A percentile compares a stretch with the other conserved stretches of the same genome.
Evolutionary conservation across 2,113 vertebrate genomes (phyloP).

Genomic region (Petroica traversi): DNA sequence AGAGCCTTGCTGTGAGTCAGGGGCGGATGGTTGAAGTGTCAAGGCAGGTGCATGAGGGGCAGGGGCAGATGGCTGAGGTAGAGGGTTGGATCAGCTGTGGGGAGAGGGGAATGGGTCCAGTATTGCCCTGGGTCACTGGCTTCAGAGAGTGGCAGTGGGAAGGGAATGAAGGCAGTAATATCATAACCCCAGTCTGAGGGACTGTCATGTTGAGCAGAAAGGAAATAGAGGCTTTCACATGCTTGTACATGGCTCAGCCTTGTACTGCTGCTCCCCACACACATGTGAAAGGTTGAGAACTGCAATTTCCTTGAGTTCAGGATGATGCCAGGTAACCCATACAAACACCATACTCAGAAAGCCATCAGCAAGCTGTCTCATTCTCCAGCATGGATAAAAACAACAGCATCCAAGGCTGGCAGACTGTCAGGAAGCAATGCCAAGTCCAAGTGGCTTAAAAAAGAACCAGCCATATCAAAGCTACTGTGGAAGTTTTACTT

Average conservation of each 20-base stretch:
- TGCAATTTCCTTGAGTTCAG: neutral
- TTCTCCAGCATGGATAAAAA: constrained; percentile 29
- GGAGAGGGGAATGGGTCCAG: neutral
- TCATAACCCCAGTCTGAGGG: neutral
- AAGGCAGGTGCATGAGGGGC: neutral
- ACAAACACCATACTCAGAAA: neutral
- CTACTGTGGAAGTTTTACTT: constrained; percentile 21
- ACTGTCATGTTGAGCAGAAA: neutral
- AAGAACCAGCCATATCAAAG: constrained; percentile 33
- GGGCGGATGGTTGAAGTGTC: neutral
- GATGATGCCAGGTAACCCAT: neutral
- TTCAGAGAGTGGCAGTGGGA: neutral
- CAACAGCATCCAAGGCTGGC: constrained; percentile 24
- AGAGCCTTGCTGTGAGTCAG: neutral
- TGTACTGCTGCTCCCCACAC: neutral
- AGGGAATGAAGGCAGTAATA: neutral
- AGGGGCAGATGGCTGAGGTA: neutral
- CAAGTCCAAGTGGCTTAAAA: constrained; percentile 44
- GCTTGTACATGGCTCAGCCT: neutral
- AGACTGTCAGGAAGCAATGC: constrained; percentile 9
- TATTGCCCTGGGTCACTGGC: neutral
- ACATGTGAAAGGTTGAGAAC: neutral
- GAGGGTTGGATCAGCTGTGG: neutral
- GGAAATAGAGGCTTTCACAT: neutral
- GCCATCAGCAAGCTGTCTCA: constrained; percentile 20